phyloP scores from a whole-genome alignment of 1,140 invertebrate genomes.

The Leptinotarsa lineolata region DNA sequence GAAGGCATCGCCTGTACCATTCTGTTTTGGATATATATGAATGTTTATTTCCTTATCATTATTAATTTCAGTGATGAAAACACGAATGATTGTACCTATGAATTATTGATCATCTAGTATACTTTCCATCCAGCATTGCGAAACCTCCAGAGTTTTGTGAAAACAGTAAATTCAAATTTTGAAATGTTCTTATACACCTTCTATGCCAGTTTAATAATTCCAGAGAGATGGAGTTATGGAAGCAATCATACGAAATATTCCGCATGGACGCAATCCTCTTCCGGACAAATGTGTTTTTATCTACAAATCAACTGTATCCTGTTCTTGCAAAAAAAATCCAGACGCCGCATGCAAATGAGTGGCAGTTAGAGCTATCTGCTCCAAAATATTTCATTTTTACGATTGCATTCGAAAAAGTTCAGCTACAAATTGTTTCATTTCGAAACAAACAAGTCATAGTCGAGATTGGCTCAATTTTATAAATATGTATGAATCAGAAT shows the following conservation, averaged over 20 bases:
- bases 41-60: no score
- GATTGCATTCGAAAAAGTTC: conserved; percentile 26
- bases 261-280: conserved; percentile 6
- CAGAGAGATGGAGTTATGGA: background rate
- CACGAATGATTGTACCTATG: no score
- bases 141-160: no score
- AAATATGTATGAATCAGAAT: conserved; percentile 29
- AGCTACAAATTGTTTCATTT: conserved; percentile 27
- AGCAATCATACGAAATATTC: conserved; percentile 1
- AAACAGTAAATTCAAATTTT: no score
- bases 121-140: no score
- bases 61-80: no score
- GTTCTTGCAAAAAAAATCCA: background rate
- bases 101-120: no score
- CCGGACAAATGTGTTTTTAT: conserved; percentile 5
- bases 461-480: conserved; percentile 26
- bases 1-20: no score
- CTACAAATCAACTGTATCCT: conserved; percentile 3
- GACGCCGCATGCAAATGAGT: conserved; percentile 27
- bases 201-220: background rate
- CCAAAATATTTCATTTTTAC: conserved; percentile 25
- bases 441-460: conserved; percentile 22
- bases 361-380: conserved; percentile 28
- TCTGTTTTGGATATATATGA: no score
- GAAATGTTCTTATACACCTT: no score